phyloP scores from a whole-genome alignment of 1,140 invertebrate species.

The Melanaphis sacchari region DNA sequence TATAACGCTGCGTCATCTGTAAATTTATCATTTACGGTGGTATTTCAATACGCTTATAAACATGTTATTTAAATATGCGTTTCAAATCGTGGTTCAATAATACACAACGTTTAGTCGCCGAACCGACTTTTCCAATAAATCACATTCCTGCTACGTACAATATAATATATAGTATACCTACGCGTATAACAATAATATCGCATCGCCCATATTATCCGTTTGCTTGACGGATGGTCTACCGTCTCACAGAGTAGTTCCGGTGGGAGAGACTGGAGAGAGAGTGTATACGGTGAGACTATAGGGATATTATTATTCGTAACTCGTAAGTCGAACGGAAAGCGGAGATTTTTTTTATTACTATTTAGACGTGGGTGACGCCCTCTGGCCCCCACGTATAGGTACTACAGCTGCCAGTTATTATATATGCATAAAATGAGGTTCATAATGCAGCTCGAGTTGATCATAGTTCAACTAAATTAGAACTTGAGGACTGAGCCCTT shows the following conservation, averaged over 20 bases:
- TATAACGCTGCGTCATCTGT: not conserved
- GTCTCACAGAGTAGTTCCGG: not conserved
- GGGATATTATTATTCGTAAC: not conserved
- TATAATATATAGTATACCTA: not conserved
- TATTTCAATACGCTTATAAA: not conserved
- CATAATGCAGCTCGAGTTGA: not conserved
- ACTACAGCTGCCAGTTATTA: not conserved
- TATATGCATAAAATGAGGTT: not conserved
- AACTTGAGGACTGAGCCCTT: not conserved
- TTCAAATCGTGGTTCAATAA: not conserved
- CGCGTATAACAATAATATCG: not conserved
- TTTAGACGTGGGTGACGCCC: not conserved
- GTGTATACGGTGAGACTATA: not conserved
- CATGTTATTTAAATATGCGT: not conserved
- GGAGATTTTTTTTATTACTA: not conserved
- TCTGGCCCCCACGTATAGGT: not conserved
- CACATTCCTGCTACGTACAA: not conserved
- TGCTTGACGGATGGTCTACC: not conserved
- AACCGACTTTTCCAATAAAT: not conserved
- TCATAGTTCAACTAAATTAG: not conserved
- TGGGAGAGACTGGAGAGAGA: not conserved
- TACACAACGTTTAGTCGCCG: not conserved
- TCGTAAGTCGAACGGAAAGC: not conserved
- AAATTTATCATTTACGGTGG: not conserved
- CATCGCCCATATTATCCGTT: not conserved